Base-by-base conservation (phyloP, 2,113 vertebrate genomes). In the Ranitomeya imitator region DNA sequence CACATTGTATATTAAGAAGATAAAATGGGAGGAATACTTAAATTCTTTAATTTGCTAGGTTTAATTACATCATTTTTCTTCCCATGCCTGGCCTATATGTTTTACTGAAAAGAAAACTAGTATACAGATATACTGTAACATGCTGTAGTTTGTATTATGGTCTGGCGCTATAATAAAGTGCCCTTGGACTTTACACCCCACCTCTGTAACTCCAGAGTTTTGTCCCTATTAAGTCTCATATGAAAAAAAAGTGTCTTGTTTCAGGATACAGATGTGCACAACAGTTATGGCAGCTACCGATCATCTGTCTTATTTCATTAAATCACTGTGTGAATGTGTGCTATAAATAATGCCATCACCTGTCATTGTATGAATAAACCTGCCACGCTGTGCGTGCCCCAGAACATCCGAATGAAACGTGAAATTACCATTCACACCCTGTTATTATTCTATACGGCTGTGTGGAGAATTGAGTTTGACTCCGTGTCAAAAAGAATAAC, bases 401-500 rank as follows among this genome's bases (percentile, higher is more conserved):
- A 16, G 52, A 55, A 26, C 21, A 52, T 23, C 31, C 9, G 13
- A 18, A 54, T 59, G 69, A 26, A 74, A 73, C 2, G 10, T 85
- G 84, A 73, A 57, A 76, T 85, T 76, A 59, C 84, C 4, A 7
- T 60, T 85, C 67, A 76, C 69, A 76, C 37, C 84, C 16, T 85
- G 67, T 85, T 55, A 85, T 83, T 83, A n/a, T 54, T 83, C 15
- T 51, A 69, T 12, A 69, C 21, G 16, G 18, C 82, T 19, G 10
- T 69, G 23, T 84, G 82, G 7, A 26, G 52, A 84, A 57, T 85
- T 85, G 26, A 85, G 52, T 57, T 31, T 59, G 26, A 74, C 83
- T 73, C 74, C 52, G 69, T 85, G 54, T 59, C 54, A 73, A 5
- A 60, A 54, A 57, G 73, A 73, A 74, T 37, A 57, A 1, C 23